These are phyloP conservation scores for Stictonetta naevosa DNA, from an alignment of 2,113 vertebrate genomes.

Conservation along the genomic window DNA sequence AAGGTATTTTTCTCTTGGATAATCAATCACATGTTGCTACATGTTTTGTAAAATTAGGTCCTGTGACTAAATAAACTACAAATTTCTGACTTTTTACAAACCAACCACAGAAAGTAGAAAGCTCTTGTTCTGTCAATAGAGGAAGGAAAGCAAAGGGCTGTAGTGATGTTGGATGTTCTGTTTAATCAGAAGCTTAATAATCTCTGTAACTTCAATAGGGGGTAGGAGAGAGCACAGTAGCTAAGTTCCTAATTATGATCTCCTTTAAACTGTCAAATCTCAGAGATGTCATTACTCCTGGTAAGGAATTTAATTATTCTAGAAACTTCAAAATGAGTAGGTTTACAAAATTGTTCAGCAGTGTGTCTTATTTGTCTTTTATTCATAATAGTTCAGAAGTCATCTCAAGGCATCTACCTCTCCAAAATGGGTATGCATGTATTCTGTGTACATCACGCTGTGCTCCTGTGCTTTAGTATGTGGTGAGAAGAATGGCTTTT, in stretches of 20 bases:
- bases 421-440: constrained; percentile 56
- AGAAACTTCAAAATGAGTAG: not conserved
- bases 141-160: not conserved
- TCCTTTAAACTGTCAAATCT: not conserved
- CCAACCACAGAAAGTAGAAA: not conserved
- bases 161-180: not conserved
- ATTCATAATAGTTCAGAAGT: constrained; percentile 44
- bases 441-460: not conserved
- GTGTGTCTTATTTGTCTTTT: constrained; percentile 39
- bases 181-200: not conserved
- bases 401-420: constrained; percentile 25
- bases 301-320: constrained; percentile 11
- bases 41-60: not conserved
- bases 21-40: not conserved
- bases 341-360: constrained; percentile 29
- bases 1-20: not conserved
- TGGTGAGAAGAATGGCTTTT: constrained; percentile 41
- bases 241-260: not conserved
- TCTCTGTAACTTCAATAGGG: not conserved
- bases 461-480: constrained; percentile 11
- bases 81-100: not conserved
- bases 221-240: not conserved
- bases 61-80: not conserved
- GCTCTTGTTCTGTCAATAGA: not conserved
- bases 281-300: not conserved